A percentile compares a stretch with the other conserved stretches of the same genome.
phyloP scores from a whole-genome alignment of 1,140 invertebrate genomes.

The Nasonia vitripennis region DNA sequence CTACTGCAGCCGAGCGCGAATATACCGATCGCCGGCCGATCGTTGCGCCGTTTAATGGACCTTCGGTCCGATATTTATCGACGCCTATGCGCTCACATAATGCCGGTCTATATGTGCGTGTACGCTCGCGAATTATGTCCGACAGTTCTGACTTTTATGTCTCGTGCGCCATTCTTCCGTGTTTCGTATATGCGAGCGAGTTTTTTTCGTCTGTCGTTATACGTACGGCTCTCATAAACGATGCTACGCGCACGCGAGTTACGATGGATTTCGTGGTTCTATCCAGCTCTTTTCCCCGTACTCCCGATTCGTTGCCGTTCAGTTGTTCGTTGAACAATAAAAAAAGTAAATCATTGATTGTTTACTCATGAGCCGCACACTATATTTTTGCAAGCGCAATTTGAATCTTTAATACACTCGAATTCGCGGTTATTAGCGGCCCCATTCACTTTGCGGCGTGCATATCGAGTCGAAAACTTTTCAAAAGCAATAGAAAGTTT shows the following conservation, averaged over 20 bases:
- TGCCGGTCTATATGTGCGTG: too few relatives aligned
- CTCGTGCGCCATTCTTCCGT: not conserved
- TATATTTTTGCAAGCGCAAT: not conserved
- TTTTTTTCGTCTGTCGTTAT: not conserved
- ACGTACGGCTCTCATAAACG: too few relatives aligned
- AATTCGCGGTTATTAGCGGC: conserved; percentile 20
- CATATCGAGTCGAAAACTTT: conserved; percentile 32
- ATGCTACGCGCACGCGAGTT: too few relatives aligned
- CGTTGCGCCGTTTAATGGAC: conserved; percentile 23
- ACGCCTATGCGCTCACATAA: too few relatives aligned
- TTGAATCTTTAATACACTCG: conserved; percentile 7
- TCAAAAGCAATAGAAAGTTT: conserved; percentile 48
- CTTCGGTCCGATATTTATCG: not conserved
- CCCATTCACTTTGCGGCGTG: conserved; percentile 39
- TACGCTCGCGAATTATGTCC: not conserved
- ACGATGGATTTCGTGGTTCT: too few relatives aligned
- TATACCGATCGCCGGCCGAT: not conserved
- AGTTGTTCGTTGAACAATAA: too few relatives aligned
- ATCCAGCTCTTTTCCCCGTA: too few relatives aligned
- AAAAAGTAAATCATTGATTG: too few relatives aligned
- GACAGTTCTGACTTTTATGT: not conserved
- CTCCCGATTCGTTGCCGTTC: too few relatives aligned
- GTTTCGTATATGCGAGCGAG: not conserved
- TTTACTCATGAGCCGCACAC: too few relatives aligned
- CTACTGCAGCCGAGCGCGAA: not conserved